Evolutionary conservation across 2,113 vertebrate genomes (phyloP), one percentile per base, ranked within the genome.

Genomic region (Melospiza melodia): DNA sequence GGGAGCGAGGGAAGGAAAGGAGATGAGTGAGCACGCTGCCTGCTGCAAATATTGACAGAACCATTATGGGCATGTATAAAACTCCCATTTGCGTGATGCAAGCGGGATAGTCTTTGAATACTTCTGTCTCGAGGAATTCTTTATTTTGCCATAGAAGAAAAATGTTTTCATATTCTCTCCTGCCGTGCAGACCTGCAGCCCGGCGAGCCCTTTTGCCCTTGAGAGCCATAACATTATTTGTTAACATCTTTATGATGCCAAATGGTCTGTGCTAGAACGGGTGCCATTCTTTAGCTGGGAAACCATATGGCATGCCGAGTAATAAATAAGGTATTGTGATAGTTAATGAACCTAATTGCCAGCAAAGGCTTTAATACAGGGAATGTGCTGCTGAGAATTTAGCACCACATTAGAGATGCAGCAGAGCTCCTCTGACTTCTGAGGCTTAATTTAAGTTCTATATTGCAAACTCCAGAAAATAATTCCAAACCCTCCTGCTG

Each of bases 391-490:
- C 98, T 98, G 98, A 98, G 98, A 98, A 98, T 98, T 98, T 98
- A 98, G 98, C 98, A 98, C 98, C 97, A 85, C 98, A 98, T 98
- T 98, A 98, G 98, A 97, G 98, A 98, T 97, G 98, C 98, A 96
- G 97, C 80, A 91, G 97, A 97, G 98, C 97, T 97, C 98, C 98
- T 97, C 98, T 98, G 98, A 98, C 98, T 98, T 98, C 98, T 98
- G 98, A 98, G 98, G 98, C 98, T 98, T 98, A 98, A 98, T 98
- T 98, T 98, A 98, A 98, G 98, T 98, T 98, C 98, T 98, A 98
- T 98, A 98, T 98, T 98, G 98, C 98, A 98, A 98, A 98, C 98
- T 98, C 98, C 97, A 98, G 98, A 98, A 98, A 98, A 98, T 98
- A 98, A 98, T 98, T 98, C 98, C 97, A 97, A 98, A 98, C 98